phyloP scores from a whole-genome alignment of 2,888 invertebrate species.

The Dastarcus helophoroides region DNA sequence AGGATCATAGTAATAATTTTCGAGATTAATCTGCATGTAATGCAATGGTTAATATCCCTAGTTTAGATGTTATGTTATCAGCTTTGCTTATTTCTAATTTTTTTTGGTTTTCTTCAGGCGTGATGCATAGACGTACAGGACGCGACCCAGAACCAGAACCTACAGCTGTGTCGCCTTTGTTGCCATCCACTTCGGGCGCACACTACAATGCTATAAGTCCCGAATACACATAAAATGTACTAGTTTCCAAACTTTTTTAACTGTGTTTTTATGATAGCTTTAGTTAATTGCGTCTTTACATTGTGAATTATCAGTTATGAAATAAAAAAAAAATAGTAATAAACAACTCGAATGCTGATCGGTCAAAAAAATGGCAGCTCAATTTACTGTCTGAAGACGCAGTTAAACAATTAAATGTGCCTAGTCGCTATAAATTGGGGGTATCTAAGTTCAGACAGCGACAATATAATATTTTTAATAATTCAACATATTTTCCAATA shows the following conservation, averaged over 20 bases:
- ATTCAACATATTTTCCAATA: background rate
- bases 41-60: no score
- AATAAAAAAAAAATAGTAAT: no score
- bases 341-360: no score
- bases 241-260: background rate
- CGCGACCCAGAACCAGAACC: constrained; percentile 9
- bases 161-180: constrained; percentile 30
- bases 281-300: no score
- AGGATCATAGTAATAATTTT: no score
- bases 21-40: no score
- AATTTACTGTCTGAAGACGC: constrained; percentile 2
- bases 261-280: constrained; percentile 1
- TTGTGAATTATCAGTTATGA: no score
- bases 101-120: constrained; percentile 7
- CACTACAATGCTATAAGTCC: constrained; percentile 34
- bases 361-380: no score
- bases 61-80: constrained; percentile 2
- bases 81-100: no score
- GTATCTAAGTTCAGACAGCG: background rate
- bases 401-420: constrained; percentile 5
- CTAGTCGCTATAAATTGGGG: constrained; percentile 3
- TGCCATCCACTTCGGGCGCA: constrained; percentile 32
- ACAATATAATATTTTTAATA: background rate
- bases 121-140: constrained; percentile 9
- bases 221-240: constrained; percentile 1